Conservation (phyloP, 1,140 invertebrate species). For the Calliopsis andreniformis region DNA sequence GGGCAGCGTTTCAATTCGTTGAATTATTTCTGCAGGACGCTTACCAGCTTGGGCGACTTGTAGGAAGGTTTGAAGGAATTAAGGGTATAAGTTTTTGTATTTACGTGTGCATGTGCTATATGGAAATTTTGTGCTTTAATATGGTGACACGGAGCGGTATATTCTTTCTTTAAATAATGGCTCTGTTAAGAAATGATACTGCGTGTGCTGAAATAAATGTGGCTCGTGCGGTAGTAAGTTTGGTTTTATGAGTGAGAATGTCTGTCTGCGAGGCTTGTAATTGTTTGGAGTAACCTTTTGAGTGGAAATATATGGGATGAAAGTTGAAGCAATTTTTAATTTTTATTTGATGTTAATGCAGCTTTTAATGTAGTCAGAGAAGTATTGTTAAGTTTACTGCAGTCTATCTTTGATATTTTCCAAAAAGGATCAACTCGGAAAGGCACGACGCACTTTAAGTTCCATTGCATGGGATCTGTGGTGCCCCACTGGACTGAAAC, state of each 20-base stretch:
- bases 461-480: neutral
- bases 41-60: too few relatives aligned
- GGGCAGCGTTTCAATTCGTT: too few relatives aligned
- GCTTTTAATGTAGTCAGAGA: too few relatives aligned
- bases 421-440: neutral
- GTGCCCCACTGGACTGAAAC: conserved; percentile 18
- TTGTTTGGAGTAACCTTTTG: neutral
- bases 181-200: neutral
- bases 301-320: too few relatives aligned
- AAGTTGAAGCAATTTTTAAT: too few relatives aligned
- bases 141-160: neutral
- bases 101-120: too few relatives aligned
- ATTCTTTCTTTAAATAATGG: neutral
- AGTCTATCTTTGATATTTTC: conserved; percentile 4
- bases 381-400: too few relatives aligned
- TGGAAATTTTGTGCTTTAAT: neutral
- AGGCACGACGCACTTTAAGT: neutral
- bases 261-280: neutral
- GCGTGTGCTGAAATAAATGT: neutral
- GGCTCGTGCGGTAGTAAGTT: neutral
- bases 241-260: neutral
- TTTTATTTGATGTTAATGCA: too few relatives aligned
- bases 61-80: too few relatives aligned
- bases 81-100: too few relatives aligned
- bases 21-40: too few relatives aligned